Base-by-base conservation (phyloP, 2,113 vertebrate genomes). In the Asarcornis scutulata region DNA sequence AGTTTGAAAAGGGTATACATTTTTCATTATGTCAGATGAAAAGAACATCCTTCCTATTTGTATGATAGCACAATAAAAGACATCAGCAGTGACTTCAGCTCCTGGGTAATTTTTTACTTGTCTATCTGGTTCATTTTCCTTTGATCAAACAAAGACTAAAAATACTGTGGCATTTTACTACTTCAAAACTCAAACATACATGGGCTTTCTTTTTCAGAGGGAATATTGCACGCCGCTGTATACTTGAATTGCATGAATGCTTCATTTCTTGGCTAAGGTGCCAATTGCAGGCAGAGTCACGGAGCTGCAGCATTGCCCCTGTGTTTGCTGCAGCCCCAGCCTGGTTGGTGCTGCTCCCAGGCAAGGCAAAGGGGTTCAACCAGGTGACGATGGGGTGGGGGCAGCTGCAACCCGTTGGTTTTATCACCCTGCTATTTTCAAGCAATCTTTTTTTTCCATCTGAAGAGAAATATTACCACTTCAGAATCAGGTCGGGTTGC, bases 11-110 rank as follows among this genome's bases (percentile, higher is more conserved):
- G 91, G 90, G 92, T 96, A 96, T 96, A 73, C 96, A 96, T 96
- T 95, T 96, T 97, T 97, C 96, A 97, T 96, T 82, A 92, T 96
- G 94, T 96, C 96, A 96, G 95, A 96, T 96, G 91, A 97, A 97
- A 96, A 96, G 95, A 95, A 96, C 96, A 96, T 93, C 92, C 86
- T 94, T 93, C 92, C 95, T 95, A 95, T 97, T 96, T 94, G 96
- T 96, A 93, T 66, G 93, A 87, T 78, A 94, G 93, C 0, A 62
- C 95, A 95, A 93, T 95, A 91, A 96, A 96, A 96, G 96, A 59
- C 94, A 95, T 94, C 88, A 96, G 86, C 71, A 46, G 88, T 94
- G 96, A 95, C 91, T 97, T 95, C 93, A 92, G 92, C 96, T 96
- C 93, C 92, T 55, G 92, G 90, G 83, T 93, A 93, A 96, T 95